Evolutionary conservation across 2,888 invertebrate genomes (phyloP).

Genomic region (Sphaeridia pumilis): DNA sequence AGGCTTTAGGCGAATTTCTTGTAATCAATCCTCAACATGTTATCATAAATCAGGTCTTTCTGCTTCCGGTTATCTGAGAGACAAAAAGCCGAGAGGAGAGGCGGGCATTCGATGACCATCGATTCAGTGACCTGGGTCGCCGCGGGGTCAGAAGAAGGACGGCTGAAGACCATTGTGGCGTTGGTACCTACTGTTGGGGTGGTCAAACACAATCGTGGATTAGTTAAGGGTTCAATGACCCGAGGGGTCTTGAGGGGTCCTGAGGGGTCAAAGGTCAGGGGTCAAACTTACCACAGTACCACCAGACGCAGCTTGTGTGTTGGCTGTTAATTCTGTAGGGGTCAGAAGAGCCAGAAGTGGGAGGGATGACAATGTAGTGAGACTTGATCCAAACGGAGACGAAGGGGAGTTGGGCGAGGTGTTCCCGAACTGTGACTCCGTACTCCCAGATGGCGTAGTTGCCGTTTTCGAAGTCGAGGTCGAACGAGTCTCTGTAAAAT

Average conservation of each 20-base stretch:
- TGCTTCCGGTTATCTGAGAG: conserved; percentile 46
- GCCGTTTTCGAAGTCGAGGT: conserved; percentile 48
- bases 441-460: conserved; percentile 60
- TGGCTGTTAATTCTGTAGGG: conserved; percentile 49
- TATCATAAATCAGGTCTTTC: conserved; percentile 37
- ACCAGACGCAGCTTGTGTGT: conserved; percentile 53
- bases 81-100: conserved; percentile 48
- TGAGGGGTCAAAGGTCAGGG: conserved; percentile 36
- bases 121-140: conserved; percentile 47
- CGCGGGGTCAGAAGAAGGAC: conserved; percentile 13
- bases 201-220: too few species aligned
- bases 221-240: not conserved
- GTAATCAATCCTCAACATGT: too few species aligned
- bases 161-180: conserved; percentile 52
- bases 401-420: conserved; percentile 53
- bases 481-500: conserved; percentile 8
- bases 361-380: conserved; percentile 48
- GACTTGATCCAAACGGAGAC: conserved; percentile 49
- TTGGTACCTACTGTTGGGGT: conserved; percentile 53
- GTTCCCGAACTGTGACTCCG: conserved; percentile 52
- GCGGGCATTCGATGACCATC: conserved; percentile 53
- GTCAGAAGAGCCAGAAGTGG: conserved; percentile 32
- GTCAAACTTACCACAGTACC: conserved; percentile 40
- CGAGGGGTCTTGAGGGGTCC: not conserved
- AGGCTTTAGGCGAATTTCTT: too few species aligned